Evolutionary conservation across 1,140 invertebrate species (phyloP).

Genomic region (Chironomus striatipennis): DNA sequence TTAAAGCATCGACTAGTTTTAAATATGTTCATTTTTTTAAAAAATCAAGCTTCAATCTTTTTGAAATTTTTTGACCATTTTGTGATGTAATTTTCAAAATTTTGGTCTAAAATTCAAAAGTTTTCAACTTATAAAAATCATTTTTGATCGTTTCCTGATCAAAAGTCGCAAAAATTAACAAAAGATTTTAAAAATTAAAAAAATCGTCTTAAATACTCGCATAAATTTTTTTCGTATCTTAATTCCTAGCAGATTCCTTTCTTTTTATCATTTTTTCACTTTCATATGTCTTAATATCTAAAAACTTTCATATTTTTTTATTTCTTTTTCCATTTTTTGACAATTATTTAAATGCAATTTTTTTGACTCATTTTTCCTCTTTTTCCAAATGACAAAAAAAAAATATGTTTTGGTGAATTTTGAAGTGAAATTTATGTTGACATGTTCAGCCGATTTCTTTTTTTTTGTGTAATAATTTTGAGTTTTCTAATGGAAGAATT

Average conservation of each 20-base stretch:
- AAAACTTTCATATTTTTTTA: background rate
- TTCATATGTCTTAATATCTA: background rate
- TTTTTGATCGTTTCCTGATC: background rate
- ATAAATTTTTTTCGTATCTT: background rate
- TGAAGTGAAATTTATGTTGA: background rate
- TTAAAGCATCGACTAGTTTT: too few relatives aligned
- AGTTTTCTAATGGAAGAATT: too few relatives aligned
- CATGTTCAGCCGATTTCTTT: too few relatives aligned
- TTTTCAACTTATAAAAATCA: background rate
- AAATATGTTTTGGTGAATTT: background rate
- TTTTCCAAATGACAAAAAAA: background rate
- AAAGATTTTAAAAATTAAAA: background rate
- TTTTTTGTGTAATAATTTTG: too few relatives aligned
- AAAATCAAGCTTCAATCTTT: background rate
- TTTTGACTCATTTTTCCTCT: background rate
- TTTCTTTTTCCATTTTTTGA: background rate
- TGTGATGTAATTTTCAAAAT: background rate
- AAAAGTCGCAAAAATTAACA: background rate
- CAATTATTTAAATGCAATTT: background rate
- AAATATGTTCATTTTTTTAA: too few relatives aligned
- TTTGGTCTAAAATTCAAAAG: background rate
- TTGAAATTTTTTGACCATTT: background rate
- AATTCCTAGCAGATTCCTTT: conserved; percentile 8
- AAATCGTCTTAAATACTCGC: background rate
- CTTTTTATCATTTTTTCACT: background rate